Evolutionary conservation across 2,888 invertebrate genomes (phyloP).

Genomic region (Dynastes hyllus): DNA sequence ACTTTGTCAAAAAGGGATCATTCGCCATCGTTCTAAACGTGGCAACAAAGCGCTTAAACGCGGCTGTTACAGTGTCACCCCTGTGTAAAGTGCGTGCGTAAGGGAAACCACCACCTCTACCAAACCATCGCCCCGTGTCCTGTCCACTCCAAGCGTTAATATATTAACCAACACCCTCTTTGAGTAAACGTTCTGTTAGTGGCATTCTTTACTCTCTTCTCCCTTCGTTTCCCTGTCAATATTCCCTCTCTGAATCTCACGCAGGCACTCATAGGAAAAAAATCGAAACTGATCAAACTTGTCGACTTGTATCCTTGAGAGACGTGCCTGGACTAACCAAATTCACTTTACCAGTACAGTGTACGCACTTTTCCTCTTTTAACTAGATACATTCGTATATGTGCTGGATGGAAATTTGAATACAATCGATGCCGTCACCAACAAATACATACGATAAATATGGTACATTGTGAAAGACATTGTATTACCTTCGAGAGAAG

Average conservation of each 20-base stretch:
- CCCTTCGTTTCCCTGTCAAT: neutral
- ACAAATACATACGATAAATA: slow-evolving; percentile 18
- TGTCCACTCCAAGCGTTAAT: slow-evolving; percentile 49
- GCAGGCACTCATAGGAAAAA: neutral
- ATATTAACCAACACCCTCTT: slow-evolving; percentile 48
- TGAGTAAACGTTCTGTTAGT: slow-evolving; percentile 39
- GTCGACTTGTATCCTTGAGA: slow-evolving; percentile 31
- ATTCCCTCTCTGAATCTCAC: no score
- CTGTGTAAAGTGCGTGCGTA: slow-evolving; percentile 17
- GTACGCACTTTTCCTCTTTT: neutral
- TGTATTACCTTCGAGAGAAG: slow-evolving; percentile 15
- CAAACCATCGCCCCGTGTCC: slow-evolving; percentile 19
- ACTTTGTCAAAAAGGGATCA: slow-evolving; percentile 31
- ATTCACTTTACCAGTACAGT: neutral
- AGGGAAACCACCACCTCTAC: slow-evolving; percentile 34
- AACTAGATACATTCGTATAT: neutral
- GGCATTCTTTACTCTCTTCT: slow-evolving; percentile 22
- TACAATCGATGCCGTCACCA: slow-evolving; percentile 30
- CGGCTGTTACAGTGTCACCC: slow-evolving; percentile 22
- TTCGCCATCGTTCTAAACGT: slow-evolving; percentile 20
- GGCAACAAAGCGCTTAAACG: slow-evolving; percentile 39
- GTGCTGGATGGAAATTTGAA: slow-evolving; percentile 30
- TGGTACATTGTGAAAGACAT: neutral
- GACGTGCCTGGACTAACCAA: slow-evolving; percentile 31
- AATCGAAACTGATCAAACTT: slow-evolving; percentile 27